These are phyloP conservation scores for Zaprionus davidi DNA, from an alignment of 1,140 invertebrate genomes.

Conservation along the genomic window DNA sequence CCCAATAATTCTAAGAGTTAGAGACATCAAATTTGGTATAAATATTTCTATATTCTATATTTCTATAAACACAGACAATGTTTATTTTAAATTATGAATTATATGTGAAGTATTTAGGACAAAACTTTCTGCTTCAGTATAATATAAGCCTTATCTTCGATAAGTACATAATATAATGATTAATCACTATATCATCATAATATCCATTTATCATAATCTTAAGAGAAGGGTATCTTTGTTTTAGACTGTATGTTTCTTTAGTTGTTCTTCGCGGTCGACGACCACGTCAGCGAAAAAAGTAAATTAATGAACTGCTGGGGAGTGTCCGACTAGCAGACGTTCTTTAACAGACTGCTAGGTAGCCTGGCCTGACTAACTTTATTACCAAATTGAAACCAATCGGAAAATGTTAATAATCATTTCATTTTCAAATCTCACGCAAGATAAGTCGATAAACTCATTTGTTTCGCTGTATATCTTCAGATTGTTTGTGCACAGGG, in stretches of 20 bases:
- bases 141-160: not conserved
- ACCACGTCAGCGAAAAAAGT: conserved; percentile 34
- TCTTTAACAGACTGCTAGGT: not conserved
- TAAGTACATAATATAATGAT: no score
- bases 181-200: no score
- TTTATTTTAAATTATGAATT: not conserved
- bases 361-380: not conserved
- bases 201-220: no score
- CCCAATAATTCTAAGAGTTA: not conserved
- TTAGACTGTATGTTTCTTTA: not conserved
- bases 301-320: conserved; percentile 4
- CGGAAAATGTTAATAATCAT: not conserved
- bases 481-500: conserved; percentile 12
- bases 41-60: no score
- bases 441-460: not conserved
- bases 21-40: not conserved
- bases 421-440: not conserved
- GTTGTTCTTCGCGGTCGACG: not conserved
- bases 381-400: not conserved
- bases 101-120: not conserved
- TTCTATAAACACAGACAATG: not conserved
- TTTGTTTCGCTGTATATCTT: not conserved
- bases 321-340: not conserved
- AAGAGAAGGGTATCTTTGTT: not conserved
- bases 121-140: not conserved